Percentiles rank a stretch among this genome's conserved stretches.
Conservation (phyloP, 2,888 invertebrate genomes). For the Craniophora ligustri region DNA sequence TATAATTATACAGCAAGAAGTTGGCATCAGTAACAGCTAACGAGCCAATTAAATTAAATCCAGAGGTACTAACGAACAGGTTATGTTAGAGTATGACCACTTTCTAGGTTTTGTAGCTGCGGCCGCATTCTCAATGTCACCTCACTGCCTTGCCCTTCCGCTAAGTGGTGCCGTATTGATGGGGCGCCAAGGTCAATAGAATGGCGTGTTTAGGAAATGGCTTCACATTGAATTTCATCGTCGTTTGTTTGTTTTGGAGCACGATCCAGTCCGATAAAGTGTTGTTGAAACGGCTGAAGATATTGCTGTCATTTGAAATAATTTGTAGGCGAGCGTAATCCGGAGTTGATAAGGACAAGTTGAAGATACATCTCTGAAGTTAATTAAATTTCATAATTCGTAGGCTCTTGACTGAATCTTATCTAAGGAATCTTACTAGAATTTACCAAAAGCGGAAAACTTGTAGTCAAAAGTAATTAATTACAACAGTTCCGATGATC, state of each 20-base stretch:
- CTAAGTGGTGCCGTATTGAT: conserved; percentile 55
- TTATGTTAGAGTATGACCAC: conserved; percentile 41
- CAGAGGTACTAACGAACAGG: conserved; percentile 32
- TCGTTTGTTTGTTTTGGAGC: not conserved
- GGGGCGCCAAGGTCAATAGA: conserved; percentile 53
- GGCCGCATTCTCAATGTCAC: conserved; percentile 68
- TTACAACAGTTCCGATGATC: too few species aligned
- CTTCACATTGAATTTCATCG: conserved; percentile 6
- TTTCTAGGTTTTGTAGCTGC: conserved; percentile 63
- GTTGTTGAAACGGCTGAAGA: not conserved
- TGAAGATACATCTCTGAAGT: too few species aligned
- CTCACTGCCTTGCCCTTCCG: conserved; percentile 63
- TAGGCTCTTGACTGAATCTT: too few species aligned
- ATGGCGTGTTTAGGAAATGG: conserved; percentile 18
- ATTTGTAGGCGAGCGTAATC: too few species aligned
- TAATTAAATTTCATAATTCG: too few species aligned
- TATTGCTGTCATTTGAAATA: too few species aligned
- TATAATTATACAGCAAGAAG: conserved; percentile 36
- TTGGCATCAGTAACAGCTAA: conserved; percentile 37
- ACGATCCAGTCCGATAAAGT: not conserved
- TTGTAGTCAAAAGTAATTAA: too few species aligned
- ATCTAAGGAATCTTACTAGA: too few species aligned
- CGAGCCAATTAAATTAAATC: conserved; percentile 42
- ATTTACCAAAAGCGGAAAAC: too few species aligned
- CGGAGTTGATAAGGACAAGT: too few species aligned